Percentiles rank a stretch among this genome's conserved stretches.
These are phyloP conservation scores for Nothobranchius furzeri DNA, from an alignment of 2,113 vertebrate species.

Conservation along the genomic window DNA sequence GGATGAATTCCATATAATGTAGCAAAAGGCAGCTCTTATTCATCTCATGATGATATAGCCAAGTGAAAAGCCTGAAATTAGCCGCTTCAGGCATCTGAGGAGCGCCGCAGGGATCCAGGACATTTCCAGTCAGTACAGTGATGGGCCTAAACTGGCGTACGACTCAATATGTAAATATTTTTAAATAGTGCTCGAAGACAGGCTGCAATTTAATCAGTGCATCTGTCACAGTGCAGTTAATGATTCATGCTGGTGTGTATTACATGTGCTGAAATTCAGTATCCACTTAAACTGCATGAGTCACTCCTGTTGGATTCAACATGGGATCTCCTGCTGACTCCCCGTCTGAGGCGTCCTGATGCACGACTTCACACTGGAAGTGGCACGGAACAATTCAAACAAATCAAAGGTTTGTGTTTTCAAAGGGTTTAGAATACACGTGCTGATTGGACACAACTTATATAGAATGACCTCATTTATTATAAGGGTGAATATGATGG, in stretches of 20 bases:
- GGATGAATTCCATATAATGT: not conserved
- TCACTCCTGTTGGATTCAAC: not conserved
- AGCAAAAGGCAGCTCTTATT: not conserved
- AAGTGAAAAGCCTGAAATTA: not conserved
- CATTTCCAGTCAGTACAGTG: not conserved
- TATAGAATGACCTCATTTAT: too few relatives aligned
- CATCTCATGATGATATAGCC: not conserved
- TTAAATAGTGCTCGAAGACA: not conserved
- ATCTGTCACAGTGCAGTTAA: not conserved
- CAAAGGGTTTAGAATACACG: not conserved
- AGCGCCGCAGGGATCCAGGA: too few relatives aligned
- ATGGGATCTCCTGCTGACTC: not conserved
- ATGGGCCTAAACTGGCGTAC: not conserved
- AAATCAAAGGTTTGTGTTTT: too few relatives aligned
- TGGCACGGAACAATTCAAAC: too few relatives aligned
- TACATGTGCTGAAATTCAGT: not conserved
- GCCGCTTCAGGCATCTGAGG: not conserved
- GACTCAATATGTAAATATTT: not conserved
- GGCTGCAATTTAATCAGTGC: not conserved
- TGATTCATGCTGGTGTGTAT: constrained; percentile 2
- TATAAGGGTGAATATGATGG: too few relatives aligned
- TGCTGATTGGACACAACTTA: too few relatives aligned
- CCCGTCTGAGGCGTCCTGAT: not conserved
- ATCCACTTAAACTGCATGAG: constrained; percentile 1
- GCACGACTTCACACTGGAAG: not conserved